Conservation (phyloP, 1,140 invertebrate species). For the Trichogramma pretiosum region DNA sequence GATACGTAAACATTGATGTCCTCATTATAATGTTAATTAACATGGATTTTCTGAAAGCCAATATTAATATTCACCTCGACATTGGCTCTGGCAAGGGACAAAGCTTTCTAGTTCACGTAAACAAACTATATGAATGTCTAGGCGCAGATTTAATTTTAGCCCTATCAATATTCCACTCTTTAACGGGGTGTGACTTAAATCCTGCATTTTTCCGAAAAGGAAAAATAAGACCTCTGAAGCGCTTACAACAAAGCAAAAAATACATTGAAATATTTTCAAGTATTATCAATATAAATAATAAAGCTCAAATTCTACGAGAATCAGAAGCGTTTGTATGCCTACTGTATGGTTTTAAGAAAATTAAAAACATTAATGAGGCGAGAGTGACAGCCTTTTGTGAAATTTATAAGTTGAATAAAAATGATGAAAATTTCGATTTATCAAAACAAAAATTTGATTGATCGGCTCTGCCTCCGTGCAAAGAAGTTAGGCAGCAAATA, state of each 20-base stretch:
- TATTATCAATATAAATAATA: too few relatives aligned
- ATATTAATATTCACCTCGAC: conserved; percentile 9
- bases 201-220: conserved; percentile 18
- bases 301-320: too few relatives aligned
- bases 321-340: too few relatives aligned
- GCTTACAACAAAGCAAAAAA: conserved; percentile 10
- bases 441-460: too few relatives aligned
- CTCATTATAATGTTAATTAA: conserved; percentile 25
- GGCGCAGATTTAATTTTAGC: conserved; percentile 18
- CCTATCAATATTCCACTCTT: conserved; percentile 23
- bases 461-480: too few relatives aligned
- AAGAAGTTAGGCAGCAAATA: too few relatives aligned
- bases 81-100: conserved; percentile 7
- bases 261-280: too few relatives aligned
- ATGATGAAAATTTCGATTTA: too few relatives aligned
- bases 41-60: conserved; percentile 15
- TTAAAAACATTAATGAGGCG: too few relatives aligned
- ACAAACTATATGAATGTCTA: conserved; percentile 16
- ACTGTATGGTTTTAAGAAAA: too few relatives aligned
- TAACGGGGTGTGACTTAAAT: conserved; percentile 24
- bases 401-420: too few relatives aligned
- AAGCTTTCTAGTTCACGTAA: conserved; percentile 15
- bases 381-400: too few relatives aligned
- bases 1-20: conserved; percentile 24
- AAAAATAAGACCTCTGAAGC: conserved; percentile 18